Evolutionary conservation across 2,888 invertebrate species (phyloP).

Genomic region (Onchidella celtica): DNA sequence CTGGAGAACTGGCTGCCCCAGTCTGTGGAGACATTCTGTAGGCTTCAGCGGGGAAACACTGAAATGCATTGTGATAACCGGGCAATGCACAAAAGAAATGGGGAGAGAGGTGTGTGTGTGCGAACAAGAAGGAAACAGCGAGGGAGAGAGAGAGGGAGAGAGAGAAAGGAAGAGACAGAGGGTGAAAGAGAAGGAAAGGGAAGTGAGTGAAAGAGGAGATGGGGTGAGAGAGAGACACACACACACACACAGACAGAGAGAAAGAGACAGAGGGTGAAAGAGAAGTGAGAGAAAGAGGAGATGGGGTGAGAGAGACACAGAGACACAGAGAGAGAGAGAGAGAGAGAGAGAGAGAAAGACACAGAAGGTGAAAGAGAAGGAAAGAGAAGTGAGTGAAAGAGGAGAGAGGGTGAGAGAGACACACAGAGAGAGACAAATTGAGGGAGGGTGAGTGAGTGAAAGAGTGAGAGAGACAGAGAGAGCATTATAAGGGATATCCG

Average conservation of each 20-base stretch:
- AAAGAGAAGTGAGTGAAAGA: neutral
- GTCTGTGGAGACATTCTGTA: no score
- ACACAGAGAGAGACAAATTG: no score
- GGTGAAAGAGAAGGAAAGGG: neutral
- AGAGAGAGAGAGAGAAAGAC: neutral
- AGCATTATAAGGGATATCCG: no score
- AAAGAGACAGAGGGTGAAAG: neutral
- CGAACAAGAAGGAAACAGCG: neutral
- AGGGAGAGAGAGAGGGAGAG: slow-evolving; percentile 59
- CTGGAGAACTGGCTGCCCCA: no score
- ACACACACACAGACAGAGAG: slow-evolving; percentile 7
- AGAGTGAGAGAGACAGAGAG: slow-evolving; percentile 17
- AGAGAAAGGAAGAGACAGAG: slow-evolving; percentile 76
- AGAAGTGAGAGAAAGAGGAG: neutral
- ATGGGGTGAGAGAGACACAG: neutral
- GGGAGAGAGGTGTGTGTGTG: neutral
- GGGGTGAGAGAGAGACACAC: neutral
- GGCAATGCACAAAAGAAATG: neutral
- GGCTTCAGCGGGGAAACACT: no score
- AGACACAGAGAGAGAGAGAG: neutral
- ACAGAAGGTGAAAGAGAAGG: neutral
- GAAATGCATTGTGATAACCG: no score
- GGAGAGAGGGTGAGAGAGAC: no score
- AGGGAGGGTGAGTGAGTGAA: neutral
- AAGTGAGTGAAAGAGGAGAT: neutral